Base-by-base conservation (phyloP, 2,113 vertebrate species). In the Oreamnos americanus region DNA sequence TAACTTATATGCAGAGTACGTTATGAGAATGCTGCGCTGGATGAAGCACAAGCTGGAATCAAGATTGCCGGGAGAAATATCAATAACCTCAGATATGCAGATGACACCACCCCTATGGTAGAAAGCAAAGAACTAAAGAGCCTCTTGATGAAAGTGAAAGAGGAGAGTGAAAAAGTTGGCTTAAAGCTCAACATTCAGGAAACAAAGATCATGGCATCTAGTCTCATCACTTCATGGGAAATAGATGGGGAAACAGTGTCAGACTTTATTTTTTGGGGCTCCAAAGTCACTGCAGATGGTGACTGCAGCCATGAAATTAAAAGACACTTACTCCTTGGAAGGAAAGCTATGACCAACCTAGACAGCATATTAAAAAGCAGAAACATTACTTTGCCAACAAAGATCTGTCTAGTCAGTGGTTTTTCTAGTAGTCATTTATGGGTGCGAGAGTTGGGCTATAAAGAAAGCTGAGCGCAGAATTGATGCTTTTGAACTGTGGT, bases 241-340 rank as follows among this genome's bases (percentile, higher is more conserved):
- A 71, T 6, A 71, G 17, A 67, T 71, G 17, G n/a, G n/a, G 17
- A 36, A 36, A 71, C 33, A 36, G 17, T 67, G 33, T 0, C 64
- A 0, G 33, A 71, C n/a, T 36, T 71, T 71, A 36, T 71, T 36
- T 71, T 33, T 1, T 0, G 0, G 60, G 30, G 64, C n/a, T 36
- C 17, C 64, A 36, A 71, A 71, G 21, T 71, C 9, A 36, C 64
- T 36, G 64, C n/a, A 71, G n/a, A 71, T 71, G 64, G 64, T 71
- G 4, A 71, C 0, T 71, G 64, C 17, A 71, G 17, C 17, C n/a
- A 71, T 36, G 19, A 71, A 71, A 71, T 36, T 21, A 71, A 67
- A 67, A 71, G 64, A 36, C 0, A 0, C 33, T 67, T 36, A 4
- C 17, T 36, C 64, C n/a, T 71, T 71, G 9, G 9, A 36, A 71